Evolutionary conservation across 2,888 invertebrate genomes (phyloP).

Genomic region (Microctonus hyperodae): DNA sequence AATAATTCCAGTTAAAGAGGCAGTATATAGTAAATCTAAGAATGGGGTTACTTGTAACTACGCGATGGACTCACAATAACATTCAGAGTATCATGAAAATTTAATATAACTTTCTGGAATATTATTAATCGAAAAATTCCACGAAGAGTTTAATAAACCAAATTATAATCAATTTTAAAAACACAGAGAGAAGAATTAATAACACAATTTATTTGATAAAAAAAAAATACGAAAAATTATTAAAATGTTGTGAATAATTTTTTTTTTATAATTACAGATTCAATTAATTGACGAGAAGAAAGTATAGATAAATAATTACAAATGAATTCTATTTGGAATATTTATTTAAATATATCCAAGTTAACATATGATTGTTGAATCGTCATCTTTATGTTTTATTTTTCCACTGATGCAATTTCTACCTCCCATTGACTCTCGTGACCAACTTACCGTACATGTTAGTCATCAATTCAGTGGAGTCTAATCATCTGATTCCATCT

Average conservation of each 20-base stretch:
- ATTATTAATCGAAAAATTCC: slow-evolving; percentile 39
- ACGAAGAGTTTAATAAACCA: too few species aligned
- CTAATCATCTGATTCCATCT: neutral
- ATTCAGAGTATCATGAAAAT: slow-evolving; percentile 31
- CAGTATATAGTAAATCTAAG: neutral
- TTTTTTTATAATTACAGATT: neutral
- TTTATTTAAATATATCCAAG: neutral
- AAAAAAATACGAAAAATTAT: too few species aligned
- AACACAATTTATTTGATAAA: neutral
- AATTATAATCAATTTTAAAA: too few species aligned
- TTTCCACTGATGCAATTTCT: neutral
- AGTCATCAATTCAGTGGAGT: slow-evolving; percentile 25
- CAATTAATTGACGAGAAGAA: too few species aligned
- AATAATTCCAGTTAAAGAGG: slow-evolving; percentile 1
- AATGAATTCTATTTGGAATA: too few species aligned
- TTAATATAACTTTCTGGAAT: slow-evolving; percentile 41
- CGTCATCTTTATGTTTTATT: neutral
- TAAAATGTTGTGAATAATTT: neutral
- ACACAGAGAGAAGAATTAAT: too few species aligned
- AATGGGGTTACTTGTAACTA: slow-evolving; percentile 21
- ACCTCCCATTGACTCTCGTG: neutral
- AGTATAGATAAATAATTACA: too few species aligned
- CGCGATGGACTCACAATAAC: neutral
- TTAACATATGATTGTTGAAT: neutral
- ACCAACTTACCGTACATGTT: slow-evolving; percentile 22